These are phyloP conservation scores for Fragum sueziense DNA, from an alignment of 2,888 invertebrate species.

Conservation along the genomic window DNA sequence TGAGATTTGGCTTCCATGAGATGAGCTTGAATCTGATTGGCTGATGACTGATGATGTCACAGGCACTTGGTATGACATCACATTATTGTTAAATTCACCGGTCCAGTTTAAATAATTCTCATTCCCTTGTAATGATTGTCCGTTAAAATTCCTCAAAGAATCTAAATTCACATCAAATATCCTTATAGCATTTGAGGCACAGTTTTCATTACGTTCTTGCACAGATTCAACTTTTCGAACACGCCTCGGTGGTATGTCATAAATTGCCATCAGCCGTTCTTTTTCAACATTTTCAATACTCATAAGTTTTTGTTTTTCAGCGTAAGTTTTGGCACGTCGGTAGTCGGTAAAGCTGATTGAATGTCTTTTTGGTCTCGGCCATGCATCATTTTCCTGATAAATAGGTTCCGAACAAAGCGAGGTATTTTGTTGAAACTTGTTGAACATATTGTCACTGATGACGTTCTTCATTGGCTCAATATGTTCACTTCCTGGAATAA, in stretches of 20 bases:
- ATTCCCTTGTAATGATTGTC: constrained; percentile 34
- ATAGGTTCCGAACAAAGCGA: constrained; percentile 57
- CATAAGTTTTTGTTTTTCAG: constrained; percentile 67
- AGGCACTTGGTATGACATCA: constrained; percentile 62
- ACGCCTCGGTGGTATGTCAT: constrained; percentile 75
- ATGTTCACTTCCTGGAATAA: constrained; percentile 65
- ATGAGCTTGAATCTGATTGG: constrained; percentile 51
- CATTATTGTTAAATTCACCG: constrained; percentile 63
- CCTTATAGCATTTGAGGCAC: constrained; percentile 14
- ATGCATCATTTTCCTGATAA: constrained; percentile 67
- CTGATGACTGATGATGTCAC: constrained; percentile 19
- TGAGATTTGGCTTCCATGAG: constrained; percentile 46
- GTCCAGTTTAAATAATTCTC: constrained; percentile 57
- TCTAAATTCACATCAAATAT: constrained; percentile 54
- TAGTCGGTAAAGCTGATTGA: constrained; percentile 77
- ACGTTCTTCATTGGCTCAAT: constrained; percentile 61
- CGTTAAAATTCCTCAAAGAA: constrained; percentile 37
- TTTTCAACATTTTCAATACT: constrained; percentile 74
- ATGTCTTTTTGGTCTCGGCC: constrained; percentile 72
- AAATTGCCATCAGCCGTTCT: constrained; percentile 70
- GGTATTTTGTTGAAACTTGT: constrained; percentile 61
- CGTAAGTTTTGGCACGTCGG: constrained; percentile 64
- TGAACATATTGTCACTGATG: constrained; percentile 61
- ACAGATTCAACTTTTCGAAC: constrained; percentile 67
- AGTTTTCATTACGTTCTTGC: constrained; percentile 23